Conservation (phyloP, 2,797 vertebrate species). For the Trichosurus vulpecula region DNA sequence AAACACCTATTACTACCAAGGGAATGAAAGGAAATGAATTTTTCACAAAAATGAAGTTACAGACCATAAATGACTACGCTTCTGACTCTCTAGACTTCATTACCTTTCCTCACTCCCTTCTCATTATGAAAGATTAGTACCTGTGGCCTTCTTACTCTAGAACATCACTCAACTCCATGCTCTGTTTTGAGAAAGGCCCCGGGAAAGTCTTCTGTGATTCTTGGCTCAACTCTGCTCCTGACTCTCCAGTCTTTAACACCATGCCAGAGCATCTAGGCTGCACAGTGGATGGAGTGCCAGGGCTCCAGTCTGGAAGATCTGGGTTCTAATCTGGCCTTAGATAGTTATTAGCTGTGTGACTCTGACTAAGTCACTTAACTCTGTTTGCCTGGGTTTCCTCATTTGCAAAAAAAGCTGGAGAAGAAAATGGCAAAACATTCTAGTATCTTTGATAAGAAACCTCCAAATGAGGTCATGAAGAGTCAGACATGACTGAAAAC, state of each 20-base stretch:
- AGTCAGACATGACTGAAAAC: neutral
- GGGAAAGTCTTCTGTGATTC: neutral
- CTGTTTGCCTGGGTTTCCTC: neutral
- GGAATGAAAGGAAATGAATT: neutral
- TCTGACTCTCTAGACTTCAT: neutral
- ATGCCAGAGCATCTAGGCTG: neutral
- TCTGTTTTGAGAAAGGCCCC: no score
- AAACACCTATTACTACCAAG: neutral
- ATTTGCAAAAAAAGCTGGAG: neutral
- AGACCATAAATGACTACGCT: neutral
- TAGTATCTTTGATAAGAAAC: no score
- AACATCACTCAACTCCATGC: neutral
- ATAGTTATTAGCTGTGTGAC: neutral
- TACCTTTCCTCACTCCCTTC: neutral
- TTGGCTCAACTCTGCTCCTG: neutral
- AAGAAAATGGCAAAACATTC: neutral
- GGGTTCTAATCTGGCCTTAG: neutral
- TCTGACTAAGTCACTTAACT: neutral
- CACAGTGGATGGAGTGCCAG: neutral
- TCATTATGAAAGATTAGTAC: neutral
- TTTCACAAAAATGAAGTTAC: neutral
- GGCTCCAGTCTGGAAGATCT: neutral
- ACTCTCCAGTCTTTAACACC: neutral
- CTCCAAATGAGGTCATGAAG: neutral
- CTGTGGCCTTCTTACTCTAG: neutral